Conservation (phyloP, 2,797 vertebrate species). For the Melopsittacus undulatus region DNA sequence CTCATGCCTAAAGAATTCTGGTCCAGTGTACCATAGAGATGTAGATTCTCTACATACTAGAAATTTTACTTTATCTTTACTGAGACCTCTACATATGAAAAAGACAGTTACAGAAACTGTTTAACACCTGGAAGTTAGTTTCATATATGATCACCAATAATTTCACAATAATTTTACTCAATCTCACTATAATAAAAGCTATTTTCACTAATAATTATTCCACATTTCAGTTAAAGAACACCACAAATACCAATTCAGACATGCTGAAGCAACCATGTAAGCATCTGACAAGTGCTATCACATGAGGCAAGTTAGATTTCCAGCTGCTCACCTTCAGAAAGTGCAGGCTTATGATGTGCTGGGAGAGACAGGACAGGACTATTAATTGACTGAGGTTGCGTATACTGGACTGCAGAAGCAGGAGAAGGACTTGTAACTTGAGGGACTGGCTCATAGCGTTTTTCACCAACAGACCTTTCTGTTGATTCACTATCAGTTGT, state of each 20-base stretch:
- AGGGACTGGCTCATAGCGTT: slow-evolving; percentile 85
- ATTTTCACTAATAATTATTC: background rate
- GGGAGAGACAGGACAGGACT: slow-evolving; percentile 80
- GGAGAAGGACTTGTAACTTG: slow-evolving; percentile 84
- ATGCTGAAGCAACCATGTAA: background rate
- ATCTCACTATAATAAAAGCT: background rate
- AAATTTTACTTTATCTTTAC: background rate
- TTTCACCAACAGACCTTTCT: slow-evolving; percentile 89
- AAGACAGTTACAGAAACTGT: background rate
- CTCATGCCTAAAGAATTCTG: background rate
- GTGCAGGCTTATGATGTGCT: slow-evolving; percentile 86
- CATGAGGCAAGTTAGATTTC: background rate
- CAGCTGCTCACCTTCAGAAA: slow-evolving; percentile 83
- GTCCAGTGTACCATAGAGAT: background rate
- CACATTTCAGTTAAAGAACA: background rate
- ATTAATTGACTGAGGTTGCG: slow-evolving; percentile 77
- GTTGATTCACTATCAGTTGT: slow-evolving; percentile 77
- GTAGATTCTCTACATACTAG: background rate
- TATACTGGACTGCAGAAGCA: slow-evolving; percentile 84
- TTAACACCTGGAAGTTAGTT: background rate
- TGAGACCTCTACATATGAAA: background rate
- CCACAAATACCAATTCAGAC: rapidly evolving
- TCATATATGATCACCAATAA: background rate
- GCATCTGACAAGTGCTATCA: background rate
- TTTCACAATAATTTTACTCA: background rate